Percentiles rank a stretch among this genome's conserved stretches.
These are phyloP conservation scores for Agrilus planipennis DNA, from an alignment of 1,140 invertebrate species.

Conservation along the genomic window DNA sequence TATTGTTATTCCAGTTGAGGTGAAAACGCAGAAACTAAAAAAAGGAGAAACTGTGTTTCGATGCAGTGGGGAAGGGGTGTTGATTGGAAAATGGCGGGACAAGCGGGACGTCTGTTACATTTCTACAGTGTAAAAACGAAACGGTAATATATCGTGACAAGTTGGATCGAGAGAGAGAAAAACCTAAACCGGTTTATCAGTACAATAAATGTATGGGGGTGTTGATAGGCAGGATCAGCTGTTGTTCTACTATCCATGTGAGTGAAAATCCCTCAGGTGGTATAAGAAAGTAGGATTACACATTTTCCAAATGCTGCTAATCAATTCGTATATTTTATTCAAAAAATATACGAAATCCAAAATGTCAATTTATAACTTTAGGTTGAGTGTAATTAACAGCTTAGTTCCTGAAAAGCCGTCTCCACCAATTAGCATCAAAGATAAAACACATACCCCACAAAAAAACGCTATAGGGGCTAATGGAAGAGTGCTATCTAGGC, in stretches of 20 bases:
- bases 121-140: background rate
- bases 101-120: conserved; percentile 16
- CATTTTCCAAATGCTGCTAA: background rate
- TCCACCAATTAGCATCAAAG: background rate
- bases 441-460: too few species aligned
- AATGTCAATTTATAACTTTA: background rate
- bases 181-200: background rate
- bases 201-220: conserved; percentile 8
- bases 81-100: conserved; percentile 24
- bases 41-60: conserved; percentile 24
- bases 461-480: too few species aligned
- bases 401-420: background rate
- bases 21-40: conserved; percentile 20
- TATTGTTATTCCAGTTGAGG: conserved; percentile 20
- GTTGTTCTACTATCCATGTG: conserved; percentile 3
- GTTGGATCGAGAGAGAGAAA: background rate
- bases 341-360: background rate
- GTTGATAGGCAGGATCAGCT: conserved; percentile 7
- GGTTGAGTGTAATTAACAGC: background rate
- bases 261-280: conserved; percentile 5
- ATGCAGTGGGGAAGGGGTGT: conserved; percentile 6
- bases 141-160: background rate
- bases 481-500: too few species aligned
- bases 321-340: conserved; percentile 3
- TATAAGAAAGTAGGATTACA: conserved; percentile 5